Evolutionary conservation across 1,140 invertebrate genomes (phyloP).

Genomic region (Goniozus legneri): DNA sequence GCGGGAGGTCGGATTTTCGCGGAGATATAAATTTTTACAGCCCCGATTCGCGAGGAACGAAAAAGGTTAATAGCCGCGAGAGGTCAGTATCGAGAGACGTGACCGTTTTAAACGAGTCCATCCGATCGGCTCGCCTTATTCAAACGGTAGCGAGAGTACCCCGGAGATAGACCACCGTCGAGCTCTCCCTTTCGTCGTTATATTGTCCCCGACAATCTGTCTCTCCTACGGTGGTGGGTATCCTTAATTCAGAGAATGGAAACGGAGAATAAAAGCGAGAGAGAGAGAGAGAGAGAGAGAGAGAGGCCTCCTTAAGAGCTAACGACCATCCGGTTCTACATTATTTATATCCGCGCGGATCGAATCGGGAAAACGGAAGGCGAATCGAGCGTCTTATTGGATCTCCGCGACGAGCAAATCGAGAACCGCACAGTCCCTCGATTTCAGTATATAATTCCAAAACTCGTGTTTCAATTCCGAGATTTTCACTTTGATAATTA

Average conservation of each 20-base stretch:
- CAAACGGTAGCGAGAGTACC: not conserved
- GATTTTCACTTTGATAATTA: no score
- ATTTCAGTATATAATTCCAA: no score
- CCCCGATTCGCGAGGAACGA: no score
- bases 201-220: conserved; percentile 20
- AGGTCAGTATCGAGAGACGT: no score
- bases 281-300: not conserved
- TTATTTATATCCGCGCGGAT: conserved; percentile 23
- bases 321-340: conserved; percentile 27
- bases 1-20: no score
- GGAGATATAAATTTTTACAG: no score
- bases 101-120: no score
- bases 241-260: conserved; percentile 14
- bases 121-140: conserved; percentile 7
- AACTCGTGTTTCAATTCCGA: no score
- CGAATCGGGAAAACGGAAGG: conserved; percentile 27
- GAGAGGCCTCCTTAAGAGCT: conserved; percentile 20
- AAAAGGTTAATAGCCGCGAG: no score
- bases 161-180: not conserved
- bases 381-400: conserved; percentile 25
- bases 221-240: conserved; percentile 1
- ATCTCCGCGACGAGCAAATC: not conserved
- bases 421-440: no score
- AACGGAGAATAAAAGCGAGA: conserved; percentile 13
- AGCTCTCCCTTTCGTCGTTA: not conserved